Conservation (phyloP, 2,113 vertebrate genomes). For the Pardalotus punctatus region DNA sequence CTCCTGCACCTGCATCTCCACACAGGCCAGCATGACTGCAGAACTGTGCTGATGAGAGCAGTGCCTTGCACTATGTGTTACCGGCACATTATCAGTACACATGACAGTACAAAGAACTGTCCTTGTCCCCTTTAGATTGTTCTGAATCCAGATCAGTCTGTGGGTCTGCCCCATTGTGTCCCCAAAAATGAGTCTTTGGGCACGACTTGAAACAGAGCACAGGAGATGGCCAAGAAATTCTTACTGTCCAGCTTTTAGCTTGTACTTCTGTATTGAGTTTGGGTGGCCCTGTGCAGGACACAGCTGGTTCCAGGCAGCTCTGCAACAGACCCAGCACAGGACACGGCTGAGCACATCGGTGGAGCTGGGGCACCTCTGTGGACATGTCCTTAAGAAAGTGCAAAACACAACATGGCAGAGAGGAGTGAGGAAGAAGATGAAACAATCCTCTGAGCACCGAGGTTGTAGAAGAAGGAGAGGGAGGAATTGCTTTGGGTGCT, state of each 20-base stretch:
- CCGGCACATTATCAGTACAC: neutral
- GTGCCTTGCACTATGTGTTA: neutral
- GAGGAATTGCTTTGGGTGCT: neutral
- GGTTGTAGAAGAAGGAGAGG: neutral
- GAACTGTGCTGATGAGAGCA: neutral
- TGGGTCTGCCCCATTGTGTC: neutral
- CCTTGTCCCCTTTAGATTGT: neutral
- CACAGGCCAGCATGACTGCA: neutral
- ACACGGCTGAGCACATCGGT: neutral
- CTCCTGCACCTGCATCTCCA: neutral
- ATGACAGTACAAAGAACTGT: too few species aligned
- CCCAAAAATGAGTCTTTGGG: neutral
- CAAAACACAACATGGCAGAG: neutral
- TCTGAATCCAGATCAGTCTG: neutral
- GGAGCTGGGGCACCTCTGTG: neutral
- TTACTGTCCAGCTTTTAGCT: neutral
- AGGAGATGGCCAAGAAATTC: neutral
- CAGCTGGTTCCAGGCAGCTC: neutral
- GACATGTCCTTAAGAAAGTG: neutral
- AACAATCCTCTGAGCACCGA: neutral
- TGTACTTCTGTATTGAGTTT: neutral
- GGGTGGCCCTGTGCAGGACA: neutral
- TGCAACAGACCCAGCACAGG: accelerated
- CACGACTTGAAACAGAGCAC: neutral
- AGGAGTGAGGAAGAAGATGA: neutral